Conservation (phyloP, 2,113 vertebrate genomes). For the Heterocephalus glaber region DNA sequence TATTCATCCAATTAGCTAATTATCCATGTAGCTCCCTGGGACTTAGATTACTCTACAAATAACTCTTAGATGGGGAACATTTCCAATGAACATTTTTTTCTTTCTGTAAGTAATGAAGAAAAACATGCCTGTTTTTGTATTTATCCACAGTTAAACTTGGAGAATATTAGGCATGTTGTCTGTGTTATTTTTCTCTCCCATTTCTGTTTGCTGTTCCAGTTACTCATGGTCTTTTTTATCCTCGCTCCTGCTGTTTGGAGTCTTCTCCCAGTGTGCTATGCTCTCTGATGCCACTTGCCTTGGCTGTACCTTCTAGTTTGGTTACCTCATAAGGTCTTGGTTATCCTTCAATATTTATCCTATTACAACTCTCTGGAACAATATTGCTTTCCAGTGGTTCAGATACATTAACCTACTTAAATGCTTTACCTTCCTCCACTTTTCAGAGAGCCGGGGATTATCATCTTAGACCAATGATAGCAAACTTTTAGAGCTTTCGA, state of each 20-base stretch:
- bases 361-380: background rate
- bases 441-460: background rate
- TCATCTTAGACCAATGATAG: background rate
- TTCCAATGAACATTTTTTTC: background rate
- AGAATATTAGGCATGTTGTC: background rate
- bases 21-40: background rate
- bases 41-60: background rate
- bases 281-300: background rate
- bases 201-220: background rate
- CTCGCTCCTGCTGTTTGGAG: background rate
- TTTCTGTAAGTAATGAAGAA: background rate
- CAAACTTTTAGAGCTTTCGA: background rate
- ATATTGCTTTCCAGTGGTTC: background rate
- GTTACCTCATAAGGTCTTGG: background rate
- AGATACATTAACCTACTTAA: background rate
- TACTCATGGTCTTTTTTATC: background rate
- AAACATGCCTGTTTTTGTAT: background rate
- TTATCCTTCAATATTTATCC: background rate
- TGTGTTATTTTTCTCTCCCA: background rate
- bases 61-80: background rate
- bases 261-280: background rate
- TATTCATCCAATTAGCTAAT: slow-evolving; percentile 11
- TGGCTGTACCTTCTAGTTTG: background rate
- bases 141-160: background rate
- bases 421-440: background rate